A percentile compares a stretch with the other conserved stretches of the same genome.
Conservation (phyloP, 2,888 invertebrate species). For the Nycteola revayana region DNA sequence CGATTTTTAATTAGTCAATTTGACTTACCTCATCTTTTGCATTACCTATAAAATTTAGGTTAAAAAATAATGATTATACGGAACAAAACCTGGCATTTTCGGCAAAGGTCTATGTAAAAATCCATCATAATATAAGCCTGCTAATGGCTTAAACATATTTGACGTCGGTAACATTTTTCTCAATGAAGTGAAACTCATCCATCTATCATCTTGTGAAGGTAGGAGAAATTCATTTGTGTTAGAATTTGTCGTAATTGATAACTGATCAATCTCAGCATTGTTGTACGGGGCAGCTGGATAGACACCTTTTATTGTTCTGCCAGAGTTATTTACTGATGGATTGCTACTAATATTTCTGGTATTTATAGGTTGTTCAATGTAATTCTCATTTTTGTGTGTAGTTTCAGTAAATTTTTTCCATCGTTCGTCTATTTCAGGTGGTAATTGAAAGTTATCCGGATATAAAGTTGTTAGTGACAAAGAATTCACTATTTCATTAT, state of each 20-base stretch:
- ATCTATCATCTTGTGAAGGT: slow-evolving; percentile 54
- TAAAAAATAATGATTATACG: slow-evolving; percentile 34
- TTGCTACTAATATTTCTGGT: no score
- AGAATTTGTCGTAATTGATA: slow-evolving; percentile 63
- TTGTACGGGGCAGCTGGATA: slow-evolving; percentile 50
- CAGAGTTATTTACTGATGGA: slow-evolving; percentile 26
- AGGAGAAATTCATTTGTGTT: slow-evolving; percentile 50
- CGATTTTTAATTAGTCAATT: no score
- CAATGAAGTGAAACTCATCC: slow-evolving; percentile 50
- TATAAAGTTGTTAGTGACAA: slow-evolving; percentile 13
- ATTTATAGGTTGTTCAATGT: slow-evolving; percentile 11
- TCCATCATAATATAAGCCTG: slow-evolving; percentile 73
- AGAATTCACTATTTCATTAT: slow-evolving; percentile 20
- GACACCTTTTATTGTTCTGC: slow-evolving; percentile 36
- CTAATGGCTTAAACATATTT: slow-evolving; percentile 62
- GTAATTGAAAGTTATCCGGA: slow-evolving; percentile 19
- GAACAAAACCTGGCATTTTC: slow-evolving; percentile 49
- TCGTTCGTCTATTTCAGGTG: slow-evolving; percentile 31
- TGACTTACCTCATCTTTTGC: no score
- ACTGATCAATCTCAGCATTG: slow-evolving; percentile 53
- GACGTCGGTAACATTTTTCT: slow-evolving; percentile 36
- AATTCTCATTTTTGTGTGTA: slow-evolving; percentile 19
- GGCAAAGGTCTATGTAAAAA: slow-evolving; percentile 60
- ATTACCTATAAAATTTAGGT: no score
- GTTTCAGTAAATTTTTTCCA: slow-evolving; percentile 43